phyloP scores from a whole-genome alignment of 2,113 vertebrate species.

The Anoplopoma fimbria region DNA sequence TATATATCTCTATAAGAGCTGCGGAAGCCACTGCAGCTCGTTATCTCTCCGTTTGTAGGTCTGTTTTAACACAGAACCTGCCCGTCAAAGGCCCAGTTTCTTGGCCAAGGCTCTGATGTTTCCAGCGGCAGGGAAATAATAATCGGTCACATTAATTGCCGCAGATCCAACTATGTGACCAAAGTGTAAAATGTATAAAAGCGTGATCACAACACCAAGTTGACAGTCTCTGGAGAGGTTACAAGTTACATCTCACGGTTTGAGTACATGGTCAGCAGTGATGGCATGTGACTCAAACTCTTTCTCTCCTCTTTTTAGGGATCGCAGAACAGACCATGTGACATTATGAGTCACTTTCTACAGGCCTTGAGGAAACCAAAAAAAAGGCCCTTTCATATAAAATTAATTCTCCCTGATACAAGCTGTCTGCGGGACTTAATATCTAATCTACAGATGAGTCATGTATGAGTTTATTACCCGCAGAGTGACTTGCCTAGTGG shows the following conservation, averaged over 20 bases:
- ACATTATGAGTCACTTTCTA: slow-evolving; percentile 47
- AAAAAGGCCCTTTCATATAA: slow-evolving; percentile 28
- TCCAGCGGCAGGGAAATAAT: background rate
- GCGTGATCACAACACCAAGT: background rate
- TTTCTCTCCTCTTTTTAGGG: background rate
- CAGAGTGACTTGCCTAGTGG: background rate
- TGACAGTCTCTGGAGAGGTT: background rate
- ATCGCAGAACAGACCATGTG: slow-evolving; percentile 38
- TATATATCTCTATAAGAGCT: background rate
- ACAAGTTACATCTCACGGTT: slow-evolving; percentile 7
- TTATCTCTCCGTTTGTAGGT: slow-evolving; percentile 25
- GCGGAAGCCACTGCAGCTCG: slow-evolving; percentile 13
- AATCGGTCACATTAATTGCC: slow-evolving; percentile 8
- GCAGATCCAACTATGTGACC: background rate
- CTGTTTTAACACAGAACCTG: background rate
- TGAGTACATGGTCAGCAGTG: slow-evolving; percentile 11
- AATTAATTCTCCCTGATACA: slow-evolving; percentile 36
- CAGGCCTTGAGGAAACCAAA: slow-evolving; percentile 32
- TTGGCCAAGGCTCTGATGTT: background rate
- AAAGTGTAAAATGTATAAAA: slow-evolving; percentile 9
- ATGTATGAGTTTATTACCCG: slow-evolving; percentile 1
- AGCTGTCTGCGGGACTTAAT: slow-evolving; percentile 25
- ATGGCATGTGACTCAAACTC: slow-evolving; percentile 29
- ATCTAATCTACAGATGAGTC: slow-evolving; percentile 34
- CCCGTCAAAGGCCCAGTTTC: background rate